Evolutionary conservation across 2,797 vertebrate genomes (phyloP).

Genomic region (Florisuga fusca): DNA sequence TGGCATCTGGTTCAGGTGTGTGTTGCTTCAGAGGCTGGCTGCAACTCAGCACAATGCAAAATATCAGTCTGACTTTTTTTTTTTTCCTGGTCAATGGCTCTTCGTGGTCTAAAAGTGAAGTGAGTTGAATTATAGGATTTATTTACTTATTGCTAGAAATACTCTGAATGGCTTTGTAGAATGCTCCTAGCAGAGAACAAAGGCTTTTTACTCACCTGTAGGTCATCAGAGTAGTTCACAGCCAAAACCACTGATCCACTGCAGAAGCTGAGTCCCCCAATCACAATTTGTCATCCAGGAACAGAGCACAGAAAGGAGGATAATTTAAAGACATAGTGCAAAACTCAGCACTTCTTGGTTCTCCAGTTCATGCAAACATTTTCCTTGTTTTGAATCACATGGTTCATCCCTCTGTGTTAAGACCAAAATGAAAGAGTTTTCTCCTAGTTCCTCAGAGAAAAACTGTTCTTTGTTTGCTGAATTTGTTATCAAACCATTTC

Average conservation of each 20-base stretch:
- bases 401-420: neutral
- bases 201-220: neutral
- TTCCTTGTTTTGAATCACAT: neutral
- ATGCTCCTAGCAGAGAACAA: neutral
- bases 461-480: neutral
- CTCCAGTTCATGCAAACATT: neutral
- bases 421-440: neutral
- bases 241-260: neutral
- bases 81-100: neutral
- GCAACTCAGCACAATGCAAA: neutral
- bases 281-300: neutral
- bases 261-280: neutral
- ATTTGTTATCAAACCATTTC: neutral
- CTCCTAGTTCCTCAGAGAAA: neutral
- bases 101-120: neutral
- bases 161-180: neutral
- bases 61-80: neutral
- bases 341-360: neutral
- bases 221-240: neutral
- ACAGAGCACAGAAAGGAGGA: neutral
- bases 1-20: neutral
- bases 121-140: neutral
- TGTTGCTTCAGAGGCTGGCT: neutral
- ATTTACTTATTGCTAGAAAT: conserved; percentile 10
- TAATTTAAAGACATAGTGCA: neutral